Percentiles rank a stretch among this genome's conserved stretches.
These are phyloP conservation scores for Vireo griseus DNA, from an alignment of 2,797 vertebrate species.

Conservation along the genomic window DNA sequence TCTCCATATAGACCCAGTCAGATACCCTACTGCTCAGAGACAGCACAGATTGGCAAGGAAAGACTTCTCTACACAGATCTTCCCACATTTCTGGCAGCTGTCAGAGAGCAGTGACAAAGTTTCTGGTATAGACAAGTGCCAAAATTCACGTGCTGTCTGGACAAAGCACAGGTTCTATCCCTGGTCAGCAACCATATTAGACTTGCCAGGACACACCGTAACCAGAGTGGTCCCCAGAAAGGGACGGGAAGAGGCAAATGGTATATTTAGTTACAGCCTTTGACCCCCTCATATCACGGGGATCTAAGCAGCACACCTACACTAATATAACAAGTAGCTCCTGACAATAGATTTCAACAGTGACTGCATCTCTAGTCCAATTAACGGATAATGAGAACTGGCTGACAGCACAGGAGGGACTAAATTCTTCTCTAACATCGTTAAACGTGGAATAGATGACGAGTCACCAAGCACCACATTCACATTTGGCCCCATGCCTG, in stretches of 20 bases:
- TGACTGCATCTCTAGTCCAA: not conserved
- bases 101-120: not conserved
- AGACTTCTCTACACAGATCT: not conserved
- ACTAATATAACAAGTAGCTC: not conserved
- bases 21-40: not conserved
- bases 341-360: conserved; percentile 1
- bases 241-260: not conserved
- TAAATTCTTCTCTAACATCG: conserved; percentile 1
- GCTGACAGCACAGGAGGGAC: conserved; percentile 6
- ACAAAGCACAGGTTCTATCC: not conserved
- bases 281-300: not conserved
- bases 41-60: not conserved
- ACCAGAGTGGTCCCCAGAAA: not conserved
- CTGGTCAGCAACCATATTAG: not conserved
- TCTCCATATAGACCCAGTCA: not conserved
- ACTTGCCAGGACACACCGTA: not conserved
- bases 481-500: not conserved
- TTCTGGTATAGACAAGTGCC: not conserved
- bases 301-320: not conserved
- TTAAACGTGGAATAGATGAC: not conserved
- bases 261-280: not conserved
- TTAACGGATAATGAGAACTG: not conserved
- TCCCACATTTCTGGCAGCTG: not conserved
- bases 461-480: not conserved
- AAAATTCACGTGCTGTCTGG: not conserved